Percentiles rank a stretch among this genome's conserved stretches.
Conservation (phyloP, 1,140 invertebrate genomes). For the Xylocopa sonorina region DNA sequence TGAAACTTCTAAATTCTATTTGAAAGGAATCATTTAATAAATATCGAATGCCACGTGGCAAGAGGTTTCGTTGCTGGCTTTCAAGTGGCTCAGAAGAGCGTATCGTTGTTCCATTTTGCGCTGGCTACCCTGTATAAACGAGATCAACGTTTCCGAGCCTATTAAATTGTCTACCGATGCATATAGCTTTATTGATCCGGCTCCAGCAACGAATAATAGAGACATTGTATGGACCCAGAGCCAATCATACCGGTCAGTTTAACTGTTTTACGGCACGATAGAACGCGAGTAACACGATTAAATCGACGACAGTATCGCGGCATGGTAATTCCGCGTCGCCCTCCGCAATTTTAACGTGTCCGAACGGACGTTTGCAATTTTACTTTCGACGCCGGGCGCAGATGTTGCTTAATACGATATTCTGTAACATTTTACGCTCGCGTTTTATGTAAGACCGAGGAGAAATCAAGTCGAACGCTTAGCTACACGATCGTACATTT, state of each 20-base stretch:
- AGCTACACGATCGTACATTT: too few species aligned
- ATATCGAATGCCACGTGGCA: too few species aligned
- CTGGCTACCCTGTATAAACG: neutral
- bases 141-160: neutral
- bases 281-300: neutral
- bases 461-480: too few species aligned
- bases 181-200: conserved; percentile 20
- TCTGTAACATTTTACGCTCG: too few species aligned
- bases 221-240: conserved; percentile 25
- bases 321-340: neutral
- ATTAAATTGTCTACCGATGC: conserved; percentile 25
- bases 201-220: conserved; percentile 31
- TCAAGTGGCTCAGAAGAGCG: too few species aligned
- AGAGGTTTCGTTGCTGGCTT: too few species aligned
- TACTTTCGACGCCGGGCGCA: too few species aligned
- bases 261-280: neutral
- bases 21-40: too few species aligned
- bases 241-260: neutral
- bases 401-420: too few species aligned
- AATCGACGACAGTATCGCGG: neutral
- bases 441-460: too few species aligned
- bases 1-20: too few species aligned
- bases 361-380: conserved; percentile 12
- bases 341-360: conserved; percentile 4
- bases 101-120: neutral